Evolutionary conservation across 2,113 vertebrate species (phyloP), one percentile per base, ranked within the genome.

Genomic region (Dinomys branickii): DNA sequence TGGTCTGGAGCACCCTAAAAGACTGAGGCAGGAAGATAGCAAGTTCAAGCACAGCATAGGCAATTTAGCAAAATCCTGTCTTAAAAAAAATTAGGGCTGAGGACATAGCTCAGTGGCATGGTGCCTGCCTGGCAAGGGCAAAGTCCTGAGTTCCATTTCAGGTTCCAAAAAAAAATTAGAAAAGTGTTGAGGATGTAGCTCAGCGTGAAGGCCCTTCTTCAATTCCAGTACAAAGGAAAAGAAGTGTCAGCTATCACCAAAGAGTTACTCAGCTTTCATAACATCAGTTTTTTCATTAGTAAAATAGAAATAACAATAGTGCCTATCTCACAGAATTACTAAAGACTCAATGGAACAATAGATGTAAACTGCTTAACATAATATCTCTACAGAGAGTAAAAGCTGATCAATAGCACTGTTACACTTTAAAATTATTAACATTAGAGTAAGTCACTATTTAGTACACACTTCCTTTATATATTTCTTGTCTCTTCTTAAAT

Each of bases 271-370:
- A 81, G 78, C 12, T 24, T 73, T 88, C 41, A 67, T 65, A 69
- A 44, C 17, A 52, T 69, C 10, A 80, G 10, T n/a, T 28, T 78
- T 82, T 73, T 92, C 30, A 75, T 41, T 89, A 82, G 20, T 24
- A 90, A 75, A 89, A 65, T 4, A 75, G 13, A 90, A 59, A 67
- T 24, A 78, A 61, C 54, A 69, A 35, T 28, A 54, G 41, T 71
- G 24, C 28, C 67, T 91, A 50, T 73, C 71, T 90, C 71, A 69
- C 6, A 82, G 56, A 75, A 58, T 50, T 88, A 22, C 0, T 75
- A 22, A 96, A 59, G 20, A 75, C 35, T 90, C 56, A 63, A 61
- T 73, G 78, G 82, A n/a, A 85, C n/a, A 92, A 90, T n/a, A 92
- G 28, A 58, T 58, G n/a, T 67, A 59, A 61, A 87, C 81, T 69